Evolutionary conservation across 2,888 invertebrate genomes (phyloP), one percentile per base, ranked within the genome.

Genomic region (Deroplatys truncata): DNA sequence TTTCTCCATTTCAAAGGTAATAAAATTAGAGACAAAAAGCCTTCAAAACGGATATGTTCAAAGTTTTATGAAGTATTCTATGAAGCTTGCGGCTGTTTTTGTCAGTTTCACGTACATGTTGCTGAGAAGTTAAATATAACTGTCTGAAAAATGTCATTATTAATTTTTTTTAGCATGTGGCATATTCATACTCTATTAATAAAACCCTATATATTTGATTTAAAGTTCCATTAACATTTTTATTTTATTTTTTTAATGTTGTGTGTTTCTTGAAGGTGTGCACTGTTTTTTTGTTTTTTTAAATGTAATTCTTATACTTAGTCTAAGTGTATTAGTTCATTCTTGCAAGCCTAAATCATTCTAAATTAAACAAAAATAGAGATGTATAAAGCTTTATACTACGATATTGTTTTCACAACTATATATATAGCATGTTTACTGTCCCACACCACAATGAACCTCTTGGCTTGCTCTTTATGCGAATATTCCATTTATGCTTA

Each of bases 301-400:
- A 56, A 29, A 29, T 86, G 82, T 82, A 84, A 84, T 84, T 84
- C 35, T 84, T 84, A 28, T 84, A 31, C 31, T 29, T 84, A 84
- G 25, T 83, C 86, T 89, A 86, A 86, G 84, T 86, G 28, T 86
- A 86, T 84, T 89, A 86, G 29, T 82, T 83, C 82, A 31, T 85
- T 89, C 49, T 86, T 82, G 86, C 49, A 86, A 86, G 86, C 89
- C 89, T 89, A 89, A 86, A 86, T 82, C 82, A 86, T 86, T 83
- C 56, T 84, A 86, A 56, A 87, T 10, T 83, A 86, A 89, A 86
- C 28, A 85, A 83, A 83, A 86, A 82, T 82, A 43, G 28, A 28
- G 16, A 85, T 86, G 35, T 87, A 83, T 83, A 87, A 87, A 87
- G 87, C 87, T 87, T 43, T 83, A 82, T 35, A 87, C 87, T 87